A percentile compares a stretch with the other conserved stretches of the same genome.
These are phyloP conservation scores for Drosophila leonis DNA, from an alignment of 2,888 invertebrate genomes.

Conservation along the genomic window DNA sequence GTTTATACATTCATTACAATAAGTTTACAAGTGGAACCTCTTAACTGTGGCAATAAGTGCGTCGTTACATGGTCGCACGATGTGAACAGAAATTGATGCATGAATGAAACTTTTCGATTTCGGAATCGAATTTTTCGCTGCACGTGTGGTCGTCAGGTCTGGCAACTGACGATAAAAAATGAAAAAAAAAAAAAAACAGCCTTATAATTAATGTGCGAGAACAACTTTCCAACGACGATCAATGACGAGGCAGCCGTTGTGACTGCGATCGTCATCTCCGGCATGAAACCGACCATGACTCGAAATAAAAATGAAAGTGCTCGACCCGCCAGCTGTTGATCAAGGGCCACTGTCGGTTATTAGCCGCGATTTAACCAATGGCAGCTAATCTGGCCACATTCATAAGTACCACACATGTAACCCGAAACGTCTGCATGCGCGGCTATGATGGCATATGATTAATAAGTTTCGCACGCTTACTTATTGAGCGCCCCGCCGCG, in stretches of 20 bases:
- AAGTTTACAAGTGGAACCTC: constrained; percentile 8
- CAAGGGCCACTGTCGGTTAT: constrained; percentile 69
- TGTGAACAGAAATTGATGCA: constrained; percentile 21
- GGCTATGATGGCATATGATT: constrained; percentile 65
- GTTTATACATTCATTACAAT: constrained; percentile 11
- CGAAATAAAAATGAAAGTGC: constrained; percentile 82
- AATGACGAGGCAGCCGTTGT: constrained; percentile 45
- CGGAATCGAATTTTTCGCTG: constrained; percentile 40
- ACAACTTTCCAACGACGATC: constrained; percentile 68
- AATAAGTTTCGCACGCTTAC: constrained; percentile 79
- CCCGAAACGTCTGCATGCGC: constrained; percentile 37
- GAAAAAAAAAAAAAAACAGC: constrained; percentile 16
- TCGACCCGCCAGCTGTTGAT: constrained; percentile 50
- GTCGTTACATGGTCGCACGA: constrained; percentile 10
- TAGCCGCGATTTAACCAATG: constrained; percentile 74
- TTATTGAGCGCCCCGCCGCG: constrained; percentile 57
- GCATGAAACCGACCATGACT: constrained; percentile 62
- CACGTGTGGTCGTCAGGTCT: constrained; percentile 36
- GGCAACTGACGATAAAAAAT: constrained; percentile 23
- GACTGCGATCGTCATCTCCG: constrained; percentile 38
- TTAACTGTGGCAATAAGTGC: constrained; percentile 18
- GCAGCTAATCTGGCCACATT: constrained; percentile 74
- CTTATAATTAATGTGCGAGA: constrained; percentile 72
- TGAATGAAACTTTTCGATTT: constrained; percentile 47
- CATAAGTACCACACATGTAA: constrained; percentile 69